These are phyloP conservation scores for Euura saliciscinereae DNA, from an alignment of 1,140 invertebrate genomes.

Conservation along the genomic window DNA sequence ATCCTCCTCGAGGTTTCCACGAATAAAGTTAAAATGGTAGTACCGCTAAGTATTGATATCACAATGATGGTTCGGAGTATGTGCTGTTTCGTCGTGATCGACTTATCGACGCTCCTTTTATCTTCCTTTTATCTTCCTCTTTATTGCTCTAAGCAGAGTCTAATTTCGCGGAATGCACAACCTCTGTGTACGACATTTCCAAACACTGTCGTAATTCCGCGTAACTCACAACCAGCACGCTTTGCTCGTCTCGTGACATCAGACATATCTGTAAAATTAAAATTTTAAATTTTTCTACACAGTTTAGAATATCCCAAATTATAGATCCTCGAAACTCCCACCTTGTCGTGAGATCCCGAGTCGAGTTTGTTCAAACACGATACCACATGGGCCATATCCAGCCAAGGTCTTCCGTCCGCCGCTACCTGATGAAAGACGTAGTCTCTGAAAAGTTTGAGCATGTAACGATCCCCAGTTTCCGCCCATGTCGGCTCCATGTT, in stretches of 20 bases:
- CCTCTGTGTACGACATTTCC: constrained; percentile 88
- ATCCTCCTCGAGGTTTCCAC: neutral
- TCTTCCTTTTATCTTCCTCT: constrained; percentile 26
- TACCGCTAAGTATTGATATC: constrained; percentile 58
- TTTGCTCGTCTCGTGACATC: constrained; percentile 95
- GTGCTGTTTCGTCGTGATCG: constrained; percentile 20
- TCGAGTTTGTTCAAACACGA: constrained; percentile 94
- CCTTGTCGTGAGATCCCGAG: constrained; percentile 86
- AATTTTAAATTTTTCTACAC: constrained; percentile 1
- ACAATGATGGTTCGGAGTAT: constrained; percentile 49
- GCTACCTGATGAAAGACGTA: constrained; percentile 95
- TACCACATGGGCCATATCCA: constrained; percentile 95
- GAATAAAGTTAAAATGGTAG: constrained; percentile 39
- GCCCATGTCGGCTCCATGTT: constrained; percentile 94
- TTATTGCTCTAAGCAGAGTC: constrained; percentile 43
- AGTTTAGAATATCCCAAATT: neutral
- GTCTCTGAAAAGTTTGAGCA: constrained; percentile 97
- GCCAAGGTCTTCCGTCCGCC: constrained; percentile 90
- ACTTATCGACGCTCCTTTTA: constrained; percentile 15
- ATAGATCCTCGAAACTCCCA: constrained; percentile 45
- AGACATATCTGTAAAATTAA: constrained; percentile 79
- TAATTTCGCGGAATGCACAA: constrained; percentile 68
- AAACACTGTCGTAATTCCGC: constrained; percentile 94
- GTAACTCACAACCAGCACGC: constrained; percentile 92
- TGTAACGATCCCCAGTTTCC: constrained; percentile 96